Evolutionary conservation across 2,113 vertebrate species (phyloP).

Genomic region (Nothoprocta perdicaria): DNA sequence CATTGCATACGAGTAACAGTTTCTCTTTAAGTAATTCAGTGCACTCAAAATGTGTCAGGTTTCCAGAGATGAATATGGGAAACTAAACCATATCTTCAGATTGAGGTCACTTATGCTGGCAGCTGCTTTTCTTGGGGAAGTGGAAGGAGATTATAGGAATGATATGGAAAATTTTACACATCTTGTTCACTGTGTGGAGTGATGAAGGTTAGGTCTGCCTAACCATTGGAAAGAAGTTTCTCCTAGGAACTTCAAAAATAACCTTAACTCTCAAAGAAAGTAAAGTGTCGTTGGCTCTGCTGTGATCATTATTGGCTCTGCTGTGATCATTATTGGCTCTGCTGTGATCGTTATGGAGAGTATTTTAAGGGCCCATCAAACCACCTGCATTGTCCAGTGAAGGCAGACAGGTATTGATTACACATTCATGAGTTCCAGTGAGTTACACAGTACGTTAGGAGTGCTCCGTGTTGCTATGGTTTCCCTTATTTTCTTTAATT

Average conservation of each 20-base stretch:
- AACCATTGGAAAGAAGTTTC: not conserved
- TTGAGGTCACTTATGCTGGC: not conserved
- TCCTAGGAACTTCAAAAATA: not conserved
- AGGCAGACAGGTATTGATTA: slow-evolving; percentile 10
- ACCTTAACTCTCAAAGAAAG: not conserved
- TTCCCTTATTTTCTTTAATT: slow-evolving; percentile 32
- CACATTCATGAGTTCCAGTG: not conserved
- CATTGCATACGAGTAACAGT: fast-evolving
- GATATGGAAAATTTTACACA: not conserved
- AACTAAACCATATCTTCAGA: not conserved
- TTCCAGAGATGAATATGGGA: not conserved
- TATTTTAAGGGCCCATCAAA: not conserved
- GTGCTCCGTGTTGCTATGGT: not conserved
- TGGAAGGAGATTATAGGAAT: not conserved
- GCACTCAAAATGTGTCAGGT: not conserved
- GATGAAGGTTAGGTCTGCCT: not conserved
- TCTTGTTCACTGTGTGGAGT: not conserved
- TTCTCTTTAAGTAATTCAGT: not conserved
- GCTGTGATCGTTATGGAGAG: not conserved
- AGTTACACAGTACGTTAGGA: not conserved
- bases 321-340: not conserved
- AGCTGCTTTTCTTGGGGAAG: not conserved
- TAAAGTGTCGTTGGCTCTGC: not conserved
- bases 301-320: not conserved
- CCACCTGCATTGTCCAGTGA: not conserved